Conservation (phyloP, 2,888 invertebrate species). For the Heteromyza rotundicornis region DNA sequence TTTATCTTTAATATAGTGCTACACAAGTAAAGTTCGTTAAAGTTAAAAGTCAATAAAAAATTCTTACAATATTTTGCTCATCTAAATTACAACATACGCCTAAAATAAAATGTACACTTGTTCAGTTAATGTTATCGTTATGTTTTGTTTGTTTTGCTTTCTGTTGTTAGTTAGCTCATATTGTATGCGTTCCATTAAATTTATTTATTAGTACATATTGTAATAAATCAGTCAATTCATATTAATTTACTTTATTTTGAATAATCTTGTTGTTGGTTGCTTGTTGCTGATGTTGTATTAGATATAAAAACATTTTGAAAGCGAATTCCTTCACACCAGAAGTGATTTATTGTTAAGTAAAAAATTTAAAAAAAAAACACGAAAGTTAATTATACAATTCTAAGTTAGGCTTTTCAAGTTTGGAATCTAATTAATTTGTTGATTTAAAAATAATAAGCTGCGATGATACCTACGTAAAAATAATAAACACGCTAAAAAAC, state of each 20-base stretch:
- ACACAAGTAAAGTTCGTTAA: conserved; percentile 2
- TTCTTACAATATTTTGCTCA: conserved; percentile 20
- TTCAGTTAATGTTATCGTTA: conserved; percentile 27
- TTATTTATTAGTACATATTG: conserved; percentile 19
- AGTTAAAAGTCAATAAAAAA: conserved; percentile 26
- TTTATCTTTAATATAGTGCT: background rate
- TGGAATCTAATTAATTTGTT: background rate
- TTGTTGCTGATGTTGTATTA: conserved; percentile 13
- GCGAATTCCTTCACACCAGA: too few relatives aligned
- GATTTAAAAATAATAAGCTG: background rate
- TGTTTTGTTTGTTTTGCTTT: conserved; percentile 32
- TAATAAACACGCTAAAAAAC: background rate
- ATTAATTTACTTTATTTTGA: conserved; percentile 20
- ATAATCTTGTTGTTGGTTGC: conserved; percentile 15
- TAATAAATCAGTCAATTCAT: conserved; percentile 8
- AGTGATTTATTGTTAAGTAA: too few relatives aligned
- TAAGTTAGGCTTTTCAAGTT: too few relatives aligned
- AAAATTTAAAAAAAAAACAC: too few relatives aligned
- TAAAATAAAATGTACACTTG: conserved; percentile 26
- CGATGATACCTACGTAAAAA: background rate
- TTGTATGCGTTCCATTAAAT: conserved; percentile 19
- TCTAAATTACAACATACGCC: conserved; percentile 24
- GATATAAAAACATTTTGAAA: too few relatives aligned
- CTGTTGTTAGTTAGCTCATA: background rate
- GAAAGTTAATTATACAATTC: too few relatives aligned